phyloP scores from a whole-genome alignment of 2,888 invertebrate species.

The Diplolepis rosae region DNA sequence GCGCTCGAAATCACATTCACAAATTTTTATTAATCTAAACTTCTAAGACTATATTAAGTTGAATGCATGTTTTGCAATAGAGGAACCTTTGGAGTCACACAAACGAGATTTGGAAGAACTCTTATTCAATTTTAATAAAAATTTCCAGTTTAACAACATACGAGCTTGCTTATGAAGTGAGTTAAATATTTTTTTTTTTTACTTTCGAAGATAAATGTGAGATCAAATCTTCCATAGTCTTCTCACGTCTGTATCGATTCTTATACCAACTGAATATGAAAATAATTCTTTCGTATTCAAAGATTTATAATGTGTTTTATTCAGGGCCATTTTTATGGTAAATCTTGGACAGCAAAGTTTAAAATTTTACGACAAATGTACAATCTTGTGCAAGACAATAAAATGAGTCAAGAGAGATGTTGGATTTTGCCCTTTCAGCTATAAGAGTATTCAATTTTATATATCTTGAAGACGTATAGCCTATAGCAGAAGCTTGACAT shows the following conservation, averaged over 20 bases:
- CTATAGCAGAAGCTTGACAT: slow-evolving; percentile 9
- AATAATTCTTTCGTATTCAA: background rate
- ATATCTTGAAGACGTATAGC: background rate
- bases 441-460: slow-evolving; percentile 15
- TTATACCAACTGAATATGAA: background rate
- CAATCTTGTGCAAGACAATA: background rate
- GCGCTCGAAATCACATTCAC: background rate
- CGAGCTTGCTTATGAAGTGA: background rate
- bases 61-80: too few species aligned
- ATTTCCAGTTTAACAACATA: background rate
- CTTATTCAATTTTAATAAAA: too few species aligned
- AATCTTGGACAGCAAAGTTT: background rate
- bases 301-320: background rate
- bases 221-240: background rate
- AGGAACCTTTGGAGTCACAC: too few species aligned
- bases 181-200: background rate
- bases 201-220: background rate
- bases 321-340: background rate
- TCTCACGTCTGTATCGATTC: background rate
- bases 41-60: too few species aligned
- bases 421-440: slow-evolving; percentile 5
- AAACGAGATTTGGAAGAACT: background rate
- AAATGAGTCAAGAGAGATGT: background rate
- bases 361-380: slow-evolving; percentile 23
- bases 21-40: too few species aligned